These are phyloP conservation scores for Beroe ovata DNA, from an alignment of 37 sponge, comb jelly and placozoan species.

Conservation along the genomic window DNA sequence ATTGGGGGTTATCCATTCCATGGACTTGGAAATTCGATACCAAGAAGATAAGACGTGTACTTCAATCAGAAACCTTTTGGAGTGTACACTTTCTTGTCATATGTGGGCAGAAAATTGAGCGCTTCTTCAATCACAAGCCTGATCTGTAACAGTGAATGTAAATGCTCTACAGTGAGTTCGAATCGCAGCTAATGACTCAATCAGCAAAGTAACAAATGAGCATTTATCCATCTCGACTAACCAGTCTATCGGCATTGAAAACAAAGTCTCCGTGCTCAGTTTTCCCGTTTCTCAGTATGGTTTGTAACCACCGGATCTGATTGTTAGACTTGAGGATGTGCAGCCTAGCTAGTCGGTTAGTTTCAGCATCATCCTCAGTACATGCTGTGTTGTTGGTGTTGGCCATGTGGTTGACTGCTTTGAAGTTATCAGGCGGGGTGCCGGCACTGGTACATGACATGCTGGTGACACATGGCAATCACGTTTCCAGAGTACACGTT, in stretches of 20 bases:
- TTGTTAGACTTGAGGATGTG: slow-evolving; percentile 37
- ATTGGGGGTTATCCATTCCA: neutral
- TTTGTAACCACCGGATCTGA: slow-evolving; percentile 33
- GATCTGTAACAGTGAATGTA: slow-evolving; percentile 72
- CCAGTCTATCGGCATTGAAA: slow-evolving; percentile 63
- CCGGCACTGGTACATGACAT: slow-evolving; percentile 33
- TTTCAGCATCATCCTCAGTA: neutral
- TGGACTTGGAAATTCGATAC: neutral
- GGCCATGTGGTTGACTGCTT: neutral
- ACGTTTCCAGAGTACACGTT: no score
- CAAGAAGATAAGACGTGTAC: neutral
- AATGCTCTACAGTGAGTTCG: no score
- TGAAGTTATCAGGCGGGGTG: slow-evolving; percentile 55
- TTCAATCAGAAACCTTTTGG: slow-evolving; percentile 76
- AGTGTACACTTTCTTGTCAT: slow-evolving; percentile 73
- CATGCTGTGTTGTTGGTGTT: neutral
- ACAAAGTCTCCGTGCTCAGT: slow-evolving; percentile 62
- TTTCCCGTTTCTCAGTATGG: slow-evolving; percentile 40
- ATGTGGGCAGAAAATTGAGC: slow-evolving; percentile 78
- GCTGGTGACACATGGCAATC: neutral
- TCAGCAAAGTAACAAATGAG: no score
- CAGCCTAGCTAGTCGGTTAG: neutral
- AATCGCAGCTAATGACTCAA: no score
- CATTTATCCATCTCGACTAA: no score
- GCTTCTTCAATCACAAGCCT: slow-evolving; percentile 91